Evolutionary conservation across 2,113 vertebrate species (phyloP).

Genomic region (Heptranchias perlo): DNA sequence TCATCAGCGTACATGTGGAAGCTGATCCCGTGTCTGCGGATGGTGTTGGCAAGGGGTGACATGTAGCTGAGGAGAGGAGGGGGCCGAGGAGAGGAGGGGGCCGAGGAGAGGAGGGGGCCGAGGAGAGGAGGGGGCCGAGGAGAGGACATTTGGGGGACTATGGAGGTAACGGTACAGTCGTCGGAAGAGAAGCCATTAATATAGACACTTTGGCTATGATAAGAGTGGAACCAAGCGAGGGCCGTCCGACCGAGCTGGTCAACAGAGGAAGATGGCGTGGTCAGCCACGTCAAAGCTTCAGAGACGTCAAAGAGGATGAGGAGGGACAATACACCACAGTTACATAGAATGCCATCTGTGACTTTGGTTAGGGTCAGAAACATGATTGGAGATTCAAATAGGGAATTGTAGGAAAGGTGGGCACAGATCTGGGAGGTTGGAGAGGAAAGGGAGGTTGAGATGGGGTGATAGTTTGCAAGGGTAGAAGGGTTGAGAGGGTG

Average conservation of each 20-base stretch:
- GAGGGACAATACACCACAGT: neutral
- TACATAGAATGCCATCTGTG: neutral
- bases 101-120: neutral
- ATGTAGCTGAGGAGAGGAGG: neutral
- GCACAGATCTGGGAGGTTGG: neutral
- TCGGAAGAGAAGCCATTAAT: neutral
- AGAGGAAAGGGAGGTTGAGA: neutral
- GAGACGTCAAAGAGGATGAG: neutral
- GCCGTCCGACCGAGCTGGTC: neutral
- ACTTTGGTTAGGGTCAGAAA: neutral
- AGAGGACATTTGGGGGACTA: neutral
- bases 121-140: neutral
- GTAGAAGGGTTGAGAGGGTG: no score
- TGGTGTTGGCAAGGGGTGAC: neutral
- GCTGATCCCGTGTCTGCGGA: neutral
- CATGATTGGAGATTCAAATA: neutral
- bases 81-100: neutral
- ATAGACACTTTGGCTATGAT: no score
- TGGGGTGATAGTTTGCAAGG: neutral
- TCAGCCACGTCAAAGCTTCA: neutral
- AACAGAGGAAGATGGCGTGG: neutral
- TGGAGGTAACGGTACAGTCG: neutral
- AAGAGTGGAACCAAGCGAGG: no score
- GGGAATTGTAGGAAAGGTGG: no score
- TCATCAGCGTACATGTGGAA: neutral